These are phyloP conservation scores for Strix uralensis DNA, from an alignment of 2,113 vertebrate genomes.

Conservation along the genomic window DNA sequence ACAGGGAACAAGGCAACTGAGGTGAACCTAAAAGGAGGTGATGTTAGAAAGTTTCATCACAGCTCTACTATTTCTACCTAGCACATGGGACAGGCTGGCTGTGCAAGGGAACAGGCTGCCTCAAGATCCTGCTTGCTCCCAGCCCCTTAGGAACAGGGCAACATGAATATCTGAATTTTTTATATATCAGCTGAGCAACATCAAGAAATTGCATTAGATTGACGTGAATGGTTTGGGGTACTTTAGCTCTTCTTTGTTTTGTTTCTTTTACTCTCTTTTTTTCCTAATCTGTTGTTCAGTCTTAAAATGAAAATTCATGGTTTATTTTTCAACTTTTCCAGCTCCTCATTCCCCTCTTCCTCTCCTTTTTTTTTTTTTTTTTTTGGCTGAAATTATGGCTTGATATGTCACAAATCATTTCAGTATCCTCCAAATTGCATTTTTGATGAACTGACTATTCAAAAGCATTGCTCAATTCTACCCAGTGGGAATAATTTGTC, in stretches of 20 bases:
- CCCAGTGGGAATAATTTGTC: neutral
- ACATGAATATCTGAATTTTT: neutral
- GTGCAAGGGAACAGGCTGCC: neutral
- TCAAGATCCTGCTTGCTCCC: neutral
- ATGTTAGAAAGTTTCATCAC: neutral
- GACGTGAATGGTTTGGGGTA: neutral
- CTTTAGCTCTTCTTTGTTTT: neutral
- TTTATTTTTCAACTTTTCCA: neutral
- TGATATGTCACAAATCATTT: constrained; percentile 8
- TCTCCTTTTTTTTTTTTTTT: rapidly evolving
- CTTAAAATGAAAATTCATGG: neutral
- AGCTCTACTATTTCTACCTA: neutral
- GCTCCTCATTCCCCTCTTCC: neutral
- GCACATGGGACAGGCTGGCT: neutral
- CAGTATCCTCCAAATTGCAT: neutral
- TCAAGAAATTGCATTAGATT: neutral
- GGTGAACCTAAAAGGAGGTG: neutral
- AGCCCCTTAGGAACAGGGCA: neutral
- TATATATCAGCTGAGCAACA: neutral
- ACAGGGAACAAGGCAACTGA: neutral
- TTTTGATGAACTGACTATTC: constrained; percentile 29
- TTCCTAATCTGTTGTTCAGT: neutral
- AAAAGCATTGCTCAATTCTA: constrained; percentile 39
- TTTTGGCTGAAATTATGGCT: neutral
- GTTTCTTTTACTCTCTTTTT: neutral